Base-by-base conservation (phyloP, 2,888 invertebrate genomes). In the Ichneumon xanthorius region DNA sequence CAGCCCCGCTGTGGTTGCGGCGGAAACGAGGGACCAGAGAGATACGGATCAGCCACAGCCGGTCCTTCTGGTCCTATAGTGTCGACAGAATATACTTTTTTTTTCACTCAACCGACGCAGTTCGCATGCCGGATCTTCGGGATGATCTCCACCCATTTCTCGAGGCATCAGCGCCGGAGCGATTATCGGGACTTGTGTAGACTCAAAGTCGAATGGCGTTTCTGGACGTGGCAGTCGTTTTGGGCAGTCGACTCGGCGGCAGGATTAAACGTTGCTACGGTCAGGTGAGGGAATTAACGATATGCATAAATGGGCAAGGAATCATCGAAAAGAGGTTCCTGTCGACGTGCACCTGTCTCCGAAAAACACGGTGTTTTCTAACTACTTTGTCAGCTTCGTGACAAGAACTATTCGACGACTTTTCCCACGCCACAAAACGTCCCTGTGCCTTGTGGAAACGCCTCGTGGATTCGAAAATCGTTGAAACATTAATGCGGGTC, bases 1-100 rank as follows among this genome's bases (percentile, higher is more conserved):
- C 85, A 53, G 68, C 55, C 58, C 78, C 50, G 68, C 48, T 80
- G 80, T 68, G 80, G 55, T 83, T 83, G 58, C 72, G 70, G 70
- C 65, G 53, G 33, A 76, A 50, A 82, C 58, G 80, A 80, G 78
- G 79, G 86, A 82, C 78, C 68, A 71, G 75, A 55, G 85, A 88
- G 90, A 90, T 89, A 90, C 79, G 82, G 86, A 89, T 89, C 89
- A 77, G 73, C 76, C 84, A 85, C 82, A 73, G 73, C 68, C 80
- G 80, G 80, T 85, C 72, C 22, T 80, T 85, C 72, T 63, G 68
- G 16, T n/a, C 65, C 33, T 71, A 11, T 45, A 26, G 80, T 77
- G 82, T 80, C 80, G 80, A 85, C 76, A 80, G 80, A 68, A 85
- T 72, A 76, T 78, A 65, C 80, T 67, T 48, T 48, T 48, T 81